Evolutionary conservation across 2,888 invertebrate genomes (phyloP), one percentile per base, ranked within the genome.

Genomic region (Brachylomia viminalis): DNA sequence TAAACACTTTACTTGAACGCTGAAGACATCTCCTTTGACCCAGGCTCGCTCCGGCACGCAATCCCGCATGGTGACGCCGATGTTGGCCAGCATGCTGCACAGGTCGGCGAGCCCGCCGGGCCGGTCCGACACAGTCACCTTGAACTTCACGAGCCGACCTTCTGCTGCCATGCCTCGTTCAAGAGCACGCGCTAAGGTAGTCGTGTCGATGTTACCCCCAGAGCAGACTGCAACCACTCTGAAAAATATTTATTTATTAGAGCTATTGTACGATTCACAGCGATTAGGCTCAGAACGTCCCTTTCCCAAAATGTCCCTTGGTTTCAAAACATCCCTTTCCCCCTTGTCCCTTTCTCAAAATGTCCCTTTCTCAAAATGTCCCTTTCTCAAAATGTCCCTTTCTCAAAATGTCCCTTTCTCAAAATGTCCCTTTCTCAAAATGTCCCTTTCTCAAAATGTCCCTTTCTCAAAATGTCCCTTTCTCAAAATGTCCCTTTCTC

Each of bases 11-110:
- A 95, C 96, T 92, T 94, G 93, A 52, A 93, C 92, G 78, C 94
- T 94, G 83, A 98, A 99, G 27, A 99, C 98, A 92, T 99, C 99
- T 45, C 98, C 97, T 83, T 98, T 98, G 38, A 99, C 97, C 99
- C 99, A 99, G 5, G 99, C 99, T 72, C 99, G 97, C 92, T 99
- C 99, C 87, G 99, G 99, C 92, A 99, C 98, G 79, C 99, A 99
- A 92, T 99, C 99, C 91, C 99, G 98, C 86, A 99, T 98, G 45
- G 98, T 98, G 8, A 98, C 98, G 0, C 98, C 99, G 56, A 98
- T 95, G n/a, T 97, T 95, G 2, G 98, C 97, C 58, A 99, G 95
- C 71, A 98, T 90, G 81, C 97, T 95, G 86, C 98, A 98, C 27
- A 99, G 94, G 86, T 99, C 99, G 1, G 98, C 98, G 88, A 99